phyloP scores from a whole-genome alignment of 2,888 invertebrate genomes.

The Camptogramma bilineatum region DNA sequence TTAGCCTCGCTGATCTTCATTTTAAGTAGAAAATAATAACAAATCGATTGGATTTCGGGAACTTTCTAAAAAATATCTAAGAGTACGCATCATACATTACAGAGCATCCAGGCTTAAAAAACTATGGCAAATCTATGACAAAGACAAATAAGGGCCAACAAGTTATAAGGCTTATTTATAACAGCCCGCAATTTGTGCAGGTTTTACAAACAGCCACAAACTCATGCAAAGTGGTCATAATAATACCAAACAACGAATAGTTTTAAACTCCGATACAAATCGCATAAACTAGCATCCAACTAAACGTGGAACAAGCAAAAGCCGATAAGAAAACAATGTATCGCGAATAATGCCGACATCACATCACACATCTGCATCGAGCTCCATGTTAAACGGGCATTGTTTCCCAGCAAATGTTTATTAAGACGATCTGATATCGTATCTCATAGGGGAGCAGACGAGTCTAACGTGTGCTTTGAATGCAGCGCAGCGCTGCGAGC shows the following conservation, averaged over 20 bases:
- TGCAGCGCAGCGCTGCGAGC: conserved; percentile 51
- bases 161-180: background rate
- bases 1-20: too few relatives aligned
- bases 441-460: conserved; percentile 74
- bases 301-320: conserved; percentile 52
- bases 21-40: too few relatives aligned
- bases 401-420: conserved; percentile 81
- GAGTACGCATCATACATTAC: too few relatives aligned
- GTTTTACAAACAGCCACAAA: conserved; percentile 13
- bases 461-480: conserved; percentile 78
- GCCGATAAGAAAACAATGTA: conserved; percentile 61
- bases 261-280: conserved; percentile 38
- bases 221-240: conserved; percentile 25
- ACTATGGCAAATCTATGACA: too few relatives aligned
- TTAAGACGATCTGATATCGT: conserved; percentile 83
- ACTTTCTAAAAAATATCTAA: too few relatives aligned
- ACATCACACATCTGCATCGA: conserved; percentile 58
- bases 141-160: too few relatives aligned
- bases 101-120: too few relatives aligned
- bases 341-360: conserved; percentile 64
- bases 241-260: conserved; percentile 16
- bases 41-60: too few relatives aligned
- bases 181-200: background rate
- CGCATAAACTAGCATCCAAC: conserved; percentile 43
- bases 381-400: conserved; percentile 73